phyloP scores from a whole-genome alignment of 2,888 invertebrate species.

The Charanyca ferruginea region DNA sequence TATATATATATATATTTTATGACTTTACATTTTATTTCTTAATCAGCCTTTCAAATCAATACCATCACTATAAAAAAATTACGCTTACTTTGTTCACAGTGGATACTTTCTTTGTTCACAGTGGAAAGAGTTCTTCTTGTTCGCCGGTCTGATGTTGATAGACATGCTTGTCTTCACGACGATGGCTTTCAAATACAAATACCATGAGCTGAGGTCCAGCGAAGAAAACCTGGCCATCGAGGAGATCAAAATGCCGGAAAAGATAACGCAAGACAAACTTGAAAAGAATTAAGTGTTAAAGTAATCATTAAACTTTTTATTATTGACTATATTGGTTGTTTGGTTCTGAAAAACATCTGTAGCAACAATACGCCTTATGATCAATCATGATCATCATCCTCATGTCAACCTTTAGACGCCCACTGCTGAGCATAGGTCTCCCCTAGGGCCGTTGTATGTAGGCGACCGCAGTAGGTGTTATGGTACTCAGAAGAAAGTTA shows the following conservation, averaged over 20 bases:
- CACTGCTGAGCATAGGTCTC: too few relatives aligned
- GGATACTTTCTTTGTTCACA: constrained; percentile 85
- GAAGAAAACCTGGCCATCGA: constrained; percentile 77
- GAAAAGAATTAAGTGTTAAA: constrained; percentile 51
- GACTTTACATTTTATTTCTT: too few relatives aligned
- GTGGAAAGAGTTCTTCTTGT: constrained; percentile 97
- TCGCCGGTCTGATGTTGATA: constrained; percentile 95
- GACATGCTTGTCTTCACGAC: constrained; percentile 96
- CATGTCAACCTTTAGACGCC: too few relatives aligned
- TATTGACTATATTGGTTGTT: constrained; percentile 31
- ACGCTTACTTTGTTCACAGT: too few relatives aligned
- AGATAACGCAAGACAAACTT: constrained; percentile 57
- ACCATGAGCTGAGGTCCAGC: constrained; percentile 87
- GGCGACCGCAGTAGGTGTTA: too few relatives aligned
- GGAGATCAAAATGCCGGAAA: constrained; percentile 80
- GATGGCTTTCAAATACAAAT: constrained; percentile 95
- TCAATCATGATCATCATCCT: too few relatives aligned
- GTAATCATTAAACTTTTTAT: constrained; percentile 61
- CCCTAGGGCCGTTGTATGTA: too few relatives aligned
- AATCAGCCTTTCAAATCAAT: not conserved
- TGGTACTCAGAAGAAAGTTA: too few relatives aligned
- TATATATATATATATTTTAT: too few relatives aligned
- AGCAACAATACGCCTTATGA: not conserved
- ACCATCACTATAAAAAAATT: not conserved
- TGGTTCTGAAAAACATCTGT: not conserved